Base-by-base conservation (phyloP, 2,113 vertebrate species). In the Callaeas wilsoni region DNA sequence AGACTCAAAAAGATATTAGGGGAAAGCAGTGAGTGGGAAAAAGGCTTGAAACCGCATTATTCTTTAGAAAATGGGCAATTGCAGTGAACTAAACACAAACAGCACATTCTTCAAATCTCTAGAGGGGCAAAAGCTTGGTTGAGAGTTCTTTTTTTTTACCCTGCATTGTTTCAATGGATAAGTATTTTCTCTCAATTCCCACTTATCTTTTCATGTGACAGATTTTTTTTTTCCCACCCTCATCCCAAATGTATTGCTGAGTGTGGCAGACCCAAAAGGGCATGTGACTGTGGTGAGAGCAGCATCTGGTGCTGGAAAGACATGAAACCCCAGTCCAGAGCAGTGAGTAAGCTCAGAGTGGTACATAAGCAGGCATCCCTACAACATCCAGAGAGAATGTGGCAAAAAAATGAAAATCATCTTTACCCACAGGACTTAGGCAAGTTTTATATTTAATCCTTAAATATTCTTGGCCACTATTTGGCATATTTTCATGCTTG, bases 391-490 rank as follows among this genome's bases (percentile, higher is more conserved):
- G 42, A 87, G 55, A 89, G 67, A 80, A 82, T 62, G 6, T 69
- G 62, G 33, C 19, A 26, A 76, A 33, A 85, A 57, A 49, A 44
- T 22, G 25, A 63, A 65, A n/a, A 57, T 65, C 30, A 37, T n/a
- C 41, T 79, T 74, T 82, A 88, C 60, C 52, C 64, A 41, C 21
- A 65, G 71, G 57, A 75, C 44, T 75, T n/a, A 9, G 39, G 46
- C 29, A 94, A 92, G 75, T 85, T 92, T 93, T 89, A 16, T 73
- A 30, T 96, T 90, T 91, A 85, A 86, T 94, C 77, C n/a, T 64
- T 56, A 91, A 84, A 92, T 96, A 74, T 85, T 94, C 50, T 90
- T 90, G 57, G 56, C 68, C n/a, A 7, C 42, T 53, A 6, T 81
- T 77, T 0, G 3, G 35, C 56, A 30, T 92, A 89, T 94, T 95